Conservation (phyloP, 2,888 invertebrate species). For the Zootermopsis nevadensis region DNA sequence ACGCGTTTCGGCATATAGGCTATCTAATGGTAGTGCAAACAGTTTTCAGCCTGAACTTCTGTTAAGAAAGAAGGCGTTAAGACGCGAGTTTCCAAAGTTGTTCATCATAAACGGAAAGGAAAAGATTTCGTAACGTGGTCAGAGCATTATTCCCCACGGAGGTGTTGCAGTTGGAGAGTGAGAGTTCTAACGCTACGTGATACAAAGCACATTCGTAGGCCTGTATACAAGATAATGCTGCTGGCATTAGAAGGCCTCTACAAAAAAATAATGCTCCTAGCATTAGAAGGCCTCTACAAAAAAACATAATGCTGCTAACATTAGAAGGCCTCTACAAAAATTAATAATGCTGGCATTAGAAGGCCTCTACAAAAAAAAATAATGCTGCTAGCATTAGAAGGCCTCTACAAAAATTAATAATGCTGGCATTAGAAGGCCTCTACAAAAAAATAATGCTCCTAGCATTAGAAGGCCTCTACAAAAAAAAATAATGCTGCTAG, state of each 20-base stretch:
- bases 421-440: no score
- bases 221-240: no score
- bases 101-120: neutral
- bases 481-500: no score
- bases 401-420: no score
- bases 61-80: neutral
- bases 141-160: neutral
- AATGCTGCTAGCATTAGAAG: neutral
- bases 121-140: neutral
- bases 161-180: neutral
- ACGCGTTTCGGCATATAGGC: no score
- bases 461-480: neutral
- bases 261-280: no score
- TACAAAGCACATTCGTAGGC: neutral
- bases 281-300: neutral
- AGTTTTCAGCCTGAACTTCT: neutral
- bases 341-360: neutral
- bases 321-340: no score
- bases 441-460: no score
- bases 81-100: neutral
- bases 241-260: no score
- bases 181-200: neutral
- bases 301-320: neutral
- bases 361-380: no score
- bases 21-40: neutral